Evolutionary conservation across 1,140 invertebrate genomes (phyloP).

Genomic region (Aphidius ervi): DNA sequence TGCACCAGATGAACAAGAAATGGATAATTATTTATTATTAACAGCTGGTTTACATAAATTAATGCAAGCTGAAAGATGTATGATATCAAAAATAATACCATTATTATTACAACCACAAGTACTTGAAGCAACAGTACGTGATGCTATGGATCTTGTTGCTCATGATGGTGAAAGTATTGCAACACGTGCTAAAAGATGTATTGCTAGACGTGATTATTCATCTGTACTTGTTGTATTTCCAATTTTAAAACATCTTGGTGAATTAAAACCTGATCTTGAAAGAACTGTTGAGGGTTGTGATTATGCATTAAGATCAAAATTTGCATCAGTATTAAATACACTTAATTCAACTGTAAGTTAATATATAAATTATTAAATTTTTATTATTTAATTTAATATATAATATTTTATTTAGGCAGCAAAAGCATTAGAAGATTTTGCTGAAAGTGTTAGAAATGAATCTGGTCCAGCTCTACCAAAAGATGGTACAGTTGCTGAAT

Average conservation of each 20-base stretch:
- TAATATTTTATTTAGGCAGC: conserved; percentile 59
- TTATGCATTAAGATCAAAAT: conserved; percentile 65
- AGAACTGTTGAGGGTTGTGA: conserved; percentile 72
- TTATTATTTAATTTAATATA: conserved; percentile 12
- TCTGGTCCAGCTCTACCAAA: conserved; percentile 78
- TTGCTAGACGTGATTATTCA: conserved; percentile 75
- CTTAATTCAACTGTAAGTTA: conserved; percentile 67
- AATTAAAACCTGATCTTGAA: conserved; percentile 81
- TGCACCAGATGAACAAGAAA: conserved; percentile 72
- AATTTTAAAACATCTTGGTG: conserved; percentile 75
- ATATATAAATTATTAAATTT: neutral
- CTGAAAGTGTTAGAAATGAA: conserved; percentile 84
- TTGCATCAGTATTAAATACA: conserved; percentile 69
- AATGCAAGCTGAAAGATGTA: conserved; percentile 79
- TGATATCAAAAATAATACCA: conserved; percentile 82
- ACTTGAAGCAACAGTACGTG: conserved; percentile 79
- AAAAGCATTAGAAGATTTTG: conserved; percentile 88
- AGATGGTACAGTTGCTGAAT: conserved; percentile 94
- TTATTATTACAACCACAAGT: conserved; percentile 74
- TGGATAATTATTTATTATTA: conserved; percentile 82
- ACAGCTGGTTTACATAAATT: conserved; percentile 82
- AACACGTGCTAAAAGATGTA: conserved; percentile 71
- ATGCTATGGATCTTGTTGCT: conserved; percentile 80
- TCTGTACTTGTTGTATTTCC: conserved; percentile 82
- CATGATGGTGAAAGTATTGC: conserved; percentile 82